Conservation (phyloP, 2,113 vertebrate species). For the Varanus salvator region DNA sequence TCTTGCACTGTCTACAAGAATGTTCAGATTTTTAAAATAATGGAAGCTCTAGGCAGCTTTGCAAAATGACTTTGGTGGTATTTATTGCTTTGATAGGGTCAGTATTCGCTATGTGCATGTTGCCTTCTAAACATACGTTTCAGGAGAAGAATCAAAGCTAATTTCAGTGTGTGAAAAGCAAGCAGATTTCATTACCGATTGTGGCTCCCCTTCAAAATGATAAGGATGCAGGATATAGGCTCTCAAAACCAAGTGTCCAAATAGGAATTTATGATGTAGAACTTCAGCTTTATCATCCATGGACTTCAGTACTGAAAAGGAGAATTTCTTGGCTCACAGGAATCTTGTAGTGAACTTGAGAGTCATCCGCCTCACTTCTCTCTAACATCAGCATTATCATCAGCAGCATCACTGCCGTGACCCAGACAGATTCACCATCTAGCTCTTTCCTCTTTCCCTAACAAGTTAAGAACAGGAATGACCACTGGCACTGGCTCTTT, state of each 20-base stretch:
- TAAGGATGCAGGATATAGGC: conserved; percentile 75
- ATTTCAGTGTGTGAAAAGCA: conserved; percentile 82
- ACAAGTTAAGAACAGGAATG: conserved; percentile 71
- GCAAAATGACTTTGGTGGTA: conserved; percentile 66
- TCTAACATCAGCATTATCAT: background rate
- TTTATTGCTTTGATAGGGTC: conserved; percentile 74
- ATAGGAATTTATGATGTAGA: conserved; percentile 81
- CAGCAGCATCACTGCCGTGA: background rate
- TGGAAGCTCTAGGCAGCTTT: conserved; percentile 64
- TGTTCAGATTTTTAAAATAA: conserved; percentile 69
- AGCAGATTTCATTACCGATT: conserved; percentile 84
- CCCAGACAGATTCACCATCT: conserved; percentile 59
- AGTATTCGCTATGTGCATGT: conserved; percentile 66
- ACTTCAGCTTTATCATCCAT: conserved; percentile 77
- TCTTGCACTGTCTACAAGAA: conserved; percentile 54
- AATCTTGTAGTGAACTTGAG: conserved; percentile 69
- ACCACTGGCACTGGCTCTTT: conserved; percentile 63
- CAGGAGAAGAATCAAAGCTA: conserved; percentile 81
- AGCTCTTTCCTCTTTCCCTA: conserved; percentile 72
- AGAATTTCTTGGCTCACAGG: conserved; percentile 61
- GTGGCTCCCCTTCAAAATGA: conserved; percentile 78
- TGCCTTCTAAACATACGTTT: conserved; percentile 80
- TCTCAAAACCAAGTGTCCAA: conserved; percentile 79
- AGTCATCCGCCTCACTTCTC: conserved; percentile 61
- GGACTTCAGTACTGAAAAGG: conserved; percentile 63